These are phyloP conservation scores for Xyrauchen texanus DNA, from an alignment of 2,113 vertebrate species.

Conservation along the genomic window DNA sequence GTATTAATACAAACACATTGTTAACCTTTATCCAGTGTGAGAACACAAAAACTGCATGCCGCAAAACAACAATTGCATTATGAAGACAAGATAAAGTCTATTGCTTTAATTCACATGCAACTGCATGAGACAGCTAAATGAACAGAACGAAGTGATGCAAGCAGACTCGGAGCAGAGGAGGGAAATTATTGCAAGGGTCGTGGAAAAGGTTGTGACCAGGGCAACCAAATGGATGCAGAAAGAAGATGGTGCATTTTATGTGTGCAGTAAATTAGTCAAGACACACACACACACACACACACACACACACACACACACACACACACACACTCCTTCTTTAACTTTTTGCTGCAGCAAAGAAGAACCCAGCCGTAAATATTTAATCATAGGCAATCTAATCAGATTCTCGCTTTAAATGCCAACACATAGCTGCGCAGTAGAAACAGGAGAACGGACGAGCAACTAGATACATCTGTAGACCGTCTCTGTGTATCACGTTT, in stretches of 20 bases:
- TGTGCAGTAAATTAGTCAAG: background rate
- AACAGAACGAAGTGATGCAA: too few relatives aligned
- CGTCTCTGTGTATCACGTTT: background rate
- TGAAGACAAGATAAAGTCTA: too few relatives aligned
- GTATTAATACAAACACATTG: too few relatives aligned
- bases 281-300: constrained; percentile 2
- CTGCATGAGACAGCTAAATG: too few relatives aligned
- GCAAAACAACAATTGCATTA: too few relatives aligned
- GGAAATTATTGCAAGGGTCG: too few relatives aligned
- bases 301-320: background rate
- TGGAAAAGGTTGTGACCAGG: background rate
- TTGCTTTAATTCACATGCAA: too few relatives aligned
- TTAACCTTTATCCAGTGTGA: too few relatives aligned
- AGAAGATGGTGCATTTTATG: constrained; percentile 12
- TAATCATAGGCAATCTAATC: constrained; percentile 46
- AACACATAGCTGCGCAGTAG: constrained; percentile 22
- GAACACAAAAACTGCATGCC: too few relatives aligned
- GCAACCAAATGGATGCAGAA: background rate
- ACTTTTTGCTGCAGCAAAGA: background rate
- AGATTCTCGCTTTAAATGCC: constrained; percentile 42
- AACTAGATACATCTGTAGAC: background rate
- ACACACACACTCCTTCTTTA: background rate
- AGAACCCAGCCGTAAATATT: constrained; percentile 51
- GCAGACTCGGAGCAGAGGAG: too few relatives aligned
- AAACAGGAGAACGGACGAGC: background rate